Evolutionary conservation across 2,113 vertebrate genomes (phyloP), one percentile per base, ranked within the genome.

Genomic region (Pipa parva): DNA sequence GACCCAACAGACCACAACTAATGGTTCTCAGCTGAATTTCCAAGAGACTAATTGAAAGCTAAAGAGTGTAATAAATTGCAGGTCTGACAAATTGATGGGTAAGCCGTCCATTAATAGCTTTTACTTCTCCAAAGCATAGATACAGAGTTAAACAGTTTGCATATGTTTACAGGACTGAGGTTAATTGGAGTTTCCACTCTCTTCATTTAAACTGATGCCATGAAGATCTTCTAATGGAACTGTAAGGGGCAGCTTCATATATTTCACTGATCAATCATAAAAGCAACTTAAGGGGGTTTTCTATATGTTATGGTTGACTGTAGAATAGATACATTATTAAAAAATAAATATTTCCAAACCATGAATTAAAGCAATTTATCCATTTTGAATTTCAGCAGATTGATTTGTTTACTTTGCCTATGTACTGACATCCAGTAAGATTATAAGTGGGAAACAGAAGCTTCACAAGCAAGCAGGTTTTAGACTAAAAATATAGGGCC

Each of bases 1-100:
- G 63, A 73, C 70, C 20, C 28, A 70, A 73, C 72, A 67, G 31
- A 73, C 31, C 68, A 58, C 24, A 37, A 26, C 52, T 67, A 76
- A 39, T 58, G 73, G 76, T 66, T 73, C 60, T 7, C 20, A 69
- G 70, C 18, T 58, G 49, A 25, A 55, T 48, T 45, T 37, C 59
- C 7, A 52, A n/a, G 20, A 54, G 64, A 63, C 61, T 59, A 76
- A 72, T 36, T 36, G 62, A 64, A 69, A 63, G 29, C 25, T 36
- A 33, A 42, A 58, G 39, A 5, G 18, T 50, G 48, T 4, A 59
- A 68, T 65, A 63, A 69, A 59, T 59, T 20, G 27, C 46, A 37
- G 42, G 42, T 22, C 56, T 21, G 8, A 4, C 42, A 13, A 1
- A 25, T n/a, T 48, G 17, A 57, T 1, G 5, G 15, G 8, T 45